phyloP scores from a whole-genome alignment of 2,113 vertebrate genomes.

The Microcebus jonahi region DNA sequence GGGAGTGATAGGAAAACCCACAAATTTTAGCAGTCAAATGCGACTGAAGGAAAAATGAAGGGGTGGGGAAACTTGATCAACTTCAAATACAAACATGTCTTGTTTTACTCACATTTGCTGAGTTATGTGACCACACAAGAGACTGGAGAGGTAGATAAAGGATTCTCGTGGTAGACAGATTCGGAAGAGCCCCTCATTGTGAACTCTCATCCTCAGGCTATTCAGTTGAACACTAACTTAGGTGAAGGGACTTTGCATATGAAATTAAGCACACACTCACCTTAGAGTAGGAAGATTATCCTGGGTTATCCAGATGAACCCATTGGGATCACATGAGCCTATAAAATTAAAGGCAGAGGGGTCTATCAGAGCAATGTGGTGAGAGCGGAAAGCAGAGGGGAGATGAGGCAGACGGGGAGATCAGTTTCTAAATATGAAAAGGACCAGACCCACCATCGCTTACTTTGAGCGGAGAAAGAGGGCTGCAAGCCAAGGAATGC shows the following conservation, averaged over 20 bases:
- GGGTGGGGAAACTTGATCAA: not conserved
- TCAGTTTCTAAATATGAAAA: not conserved
- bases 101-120: not conserved
- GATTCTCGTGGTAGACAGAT: too few relatives aligned
- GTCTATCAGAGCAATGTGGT: not conserved
- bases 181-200: too few relatives aligned
- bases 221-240: not conserved
- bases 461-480: not conserved
- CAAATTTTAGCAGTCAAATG: not conserved
- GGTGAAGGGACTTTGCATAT: not conserved
- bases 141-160: not conserved
- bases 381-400: not conserved
- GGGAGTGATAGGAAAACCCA: not conserved
- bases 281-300: not conserved
- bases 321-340: not conserved
- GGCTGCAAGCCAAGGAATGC: not conserved
- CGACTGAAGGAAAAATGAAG: not conserved
- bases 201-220: not conserved
- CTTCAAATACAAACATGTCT: fast-evolving
- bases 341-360: not conserved
- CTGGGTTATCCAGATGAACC: not conserved
- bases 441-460: not conserved
- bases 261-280: not conserved
- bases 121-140: not conserved
- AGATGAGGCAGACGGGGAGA: not conserved